Conservation (phyloP, 2,113 vertebrate species). For the Hypanus sabinus region DNA sequence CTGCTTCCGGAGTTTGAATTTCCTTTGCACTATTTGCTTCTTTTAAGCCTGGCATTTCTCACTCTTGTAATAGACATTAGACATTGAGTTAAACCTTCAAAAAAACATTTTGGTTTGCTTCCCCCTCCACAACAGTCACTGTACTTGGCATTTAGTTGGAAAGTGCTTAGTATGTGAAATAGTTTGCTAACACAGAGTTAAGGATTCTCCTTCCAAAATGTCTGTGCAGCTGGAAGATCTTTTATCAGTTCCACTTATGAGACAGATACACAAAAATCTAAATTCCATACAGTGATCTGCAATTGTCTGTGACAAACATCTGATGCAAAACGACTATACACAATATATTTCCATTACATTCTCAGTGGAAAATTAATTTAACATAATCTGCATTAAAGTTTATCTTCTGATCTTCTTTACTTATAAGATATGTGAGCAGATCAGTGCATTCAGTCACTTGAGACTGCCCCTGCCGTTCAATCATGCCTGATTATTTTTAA, state of each 20-base stretch:
- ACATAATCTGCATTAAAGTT: not conserved
- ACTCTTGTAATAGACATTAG: not conserved
- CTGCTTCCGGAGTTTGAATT: not conserved
- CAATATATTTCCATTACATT: not conserved
- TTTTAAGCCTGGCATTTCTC: not conserved
- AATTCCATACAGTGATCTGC: not conserved
- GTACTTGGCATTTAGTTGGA: not conserved
- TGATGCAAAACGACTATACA: not conserved
- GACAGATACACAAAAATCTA: not conserved
- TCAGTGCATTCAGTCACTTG: too few species aligned
- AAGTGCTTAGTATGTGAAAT: not conserved
- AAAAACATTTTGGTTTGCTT: too few species aligned
- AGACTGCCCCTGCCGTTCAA: too few species aligned
- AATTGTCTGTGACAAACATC: not conserved
- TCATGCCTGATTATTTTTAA: too few species aligned
- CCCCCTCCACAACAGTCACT: not conserved
- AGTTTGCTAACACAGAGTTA: not conserved
- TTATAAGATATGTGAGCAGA: too few species aligned
- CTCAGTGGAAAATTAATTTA: not conserved
- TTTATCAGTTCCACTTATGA: not conserved
- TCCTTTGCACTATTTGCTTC: not conserved
- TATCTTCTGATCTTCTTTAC: not conserved
- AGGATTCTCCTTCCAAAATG: not conserved
- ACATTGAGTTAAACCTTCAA: too few species aligned
- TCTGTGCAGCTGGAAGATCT: not conserved